These are phyloP conservation scores for Amblyjoppa fuscipennis DNA, from an alignment of 2,888 invertebrate species.

Conservation along the genomic window DNA sequence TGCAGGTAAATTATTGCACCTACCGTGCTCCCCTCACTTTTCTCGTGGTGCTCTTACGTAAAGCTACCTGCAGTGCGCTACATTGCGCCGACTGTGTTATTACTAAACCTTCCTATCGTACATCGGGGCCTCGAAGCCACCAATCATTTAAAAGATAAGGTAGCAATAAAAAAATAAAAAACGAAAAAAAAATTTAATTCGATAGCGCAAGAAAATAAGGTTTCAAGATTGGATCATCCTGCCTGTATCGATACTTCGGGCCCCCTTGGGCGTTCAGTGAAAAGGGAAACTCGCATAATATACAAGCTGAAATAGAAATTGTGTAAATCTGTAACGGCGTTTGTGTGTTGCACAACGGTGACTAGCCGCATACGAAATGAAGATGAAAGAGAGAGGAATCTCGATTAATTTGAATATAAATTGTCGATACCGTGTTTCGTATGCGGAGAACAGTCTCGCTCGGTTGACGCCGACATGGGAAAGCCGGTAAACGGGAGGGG, in stretches of 20 bases:
- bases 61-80: background rate
- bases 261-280: slow-evolving; percentile 25
- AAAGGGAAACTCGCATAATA: slow-evolving; percentile 52
- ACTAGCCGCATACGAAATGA: slow-evolving; percentile 26
- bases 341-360: slow-evolving; percentile 20
- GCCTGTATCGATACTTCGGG: background rate
- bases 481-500: background rate
- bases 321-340: slow-evolving; percentile 27
- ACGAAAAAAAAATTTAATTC: background rate
- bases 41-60: background rate
- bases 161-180: slow-evolving; percentile 1
- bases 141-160: slow-evolving; percentile 11
- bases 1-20: slow-evolving; percentile 85
- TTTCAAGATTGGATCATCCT: slow-evolving; percentile 1
- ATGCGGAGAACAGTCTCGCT: background rate
- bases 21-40: slow-evolving; percentile 1
- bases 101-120: slow-evolving; percentile 25
- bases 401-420: slow-evolving; percentile 51
- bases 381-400: slow-evolving; percentile 13
- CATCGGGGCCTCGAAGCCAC: slow-evolving; percentile 12
- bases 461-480: background rate
- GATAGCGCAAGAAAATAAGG: slow-evolving; percentile 4
- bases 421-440: slow-evolving; percentile 8
- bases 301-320: slow-evolving; percentile 20
- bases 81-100: slow-evolving; percentile 9